Evolutionary conservation across 92 coral and sea anemone genomes (phyloP).

Genomic region (Actinernus sp.): DNA sequence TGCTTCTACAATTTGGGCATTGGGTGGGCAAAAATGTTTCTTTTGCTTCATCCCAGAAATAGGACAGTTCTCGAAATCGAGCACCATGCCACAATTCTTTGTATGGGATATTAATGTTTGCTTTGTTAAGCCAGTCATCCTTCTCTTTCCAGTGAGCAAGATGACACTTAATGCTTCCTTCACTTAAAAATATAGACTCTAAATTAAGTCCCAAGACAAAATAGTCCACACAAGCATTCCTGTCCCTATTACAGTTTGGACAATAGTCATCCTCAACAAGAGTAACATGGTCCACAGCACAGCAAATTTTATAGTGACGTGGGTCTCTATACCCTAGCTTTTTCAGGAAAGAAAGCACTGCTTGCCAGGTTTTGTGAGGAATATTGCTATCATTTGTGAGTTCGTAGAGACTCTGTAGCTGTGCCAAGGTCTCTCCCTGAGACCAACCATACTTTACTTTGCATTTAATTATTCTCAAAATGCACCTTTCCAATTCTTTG

Average conservation of each 20-base stretch:
- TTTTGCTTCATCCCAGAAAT: slow-evolving; percentile 56
- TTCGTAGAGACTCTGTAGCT: slow-evolving; percentile 52
- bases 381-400: slow-evolving; percentile 40
- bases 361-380: slow-evolving; percentile 53
- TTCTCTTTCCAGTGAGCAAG: slow-evolving; percentile 32
- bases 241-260: slow-evolving; percentile 41
- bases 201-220: slow-evolving; percentile 52
- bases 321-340: slow-evolving; percentile 49
- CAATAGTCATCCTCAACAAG: slow-evolving; percentile 30
- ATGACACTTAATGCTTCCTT: slow-evolving; percentile 6
- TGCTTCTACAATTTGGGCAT: slow-evolving; percentile 61
- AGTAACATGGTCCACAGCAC: slow-evolving; percentile 44
- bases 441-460: slow-evolving; percentile 72
- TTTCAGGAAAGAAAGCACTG: slow-evolving; percentile 30
- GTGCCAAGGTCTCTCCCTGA: slow-evolving; percentile 47
- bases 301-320: slow-evolving; percentile 48
- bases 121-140: slow-evolving; percentile 18
- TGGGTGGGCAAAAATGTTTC: slow-evolving; percentile 46
- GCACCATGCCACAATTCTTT: slow-evolving; percentile 67
- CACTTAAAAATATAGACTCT: slow-evolving; percentile 33
- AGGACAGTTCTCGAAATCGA: slow-evolving; percentile 43
- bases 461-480: slow-evolving; percentile 47
- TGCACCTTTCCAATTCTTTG: slow-evolving; percentile 25
- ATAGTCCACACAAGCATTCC: slow-evolving; percentile 42
- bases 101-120: not conserved